Evolutionary conservation across 2,797 vertebrate species (phyloP), one percentile per base, ranked within the genome.

Genomic region (Lagorchestes hirsutus): DNA sequence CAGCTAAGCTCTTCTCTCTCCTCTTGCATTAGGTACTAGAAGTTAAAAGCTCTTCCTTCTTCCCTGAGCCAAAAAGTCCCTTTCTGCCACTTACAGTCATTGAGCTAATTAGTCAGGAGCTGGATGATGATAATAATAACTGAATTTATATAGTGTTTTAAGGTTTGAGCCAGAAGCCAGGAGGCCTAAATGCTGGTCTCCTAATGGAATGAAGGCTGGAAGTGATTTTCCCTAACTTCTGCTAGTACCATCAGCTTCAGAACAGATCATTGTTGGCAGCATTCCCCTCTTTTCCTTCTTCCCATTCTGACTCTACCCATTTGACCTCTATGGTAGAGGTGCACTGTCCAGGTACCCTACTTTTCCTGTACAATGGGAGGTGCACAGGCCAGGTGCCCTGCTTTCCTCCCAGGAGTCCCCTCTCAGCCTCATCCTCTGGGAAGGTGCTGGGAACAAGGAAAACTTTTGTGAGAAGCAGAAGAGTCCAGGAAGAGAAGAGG

Each of bases 361-460:
- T 87, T 87, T 87, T 87, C 8, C 74, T 87, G 40, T 27, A 50
- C 74, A 87, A 50, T 87, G 40, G 10, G 59, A 94, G 96, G 93
- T 95, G 93, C 91, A 93, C 31, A 91, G 92, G 62, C 57, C 93
- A 55, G 93, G 91, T 91, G 90, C 74, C 40, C 90, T 92, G 0
- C n/a, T 16, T 62, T 93, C 57, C 93, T 91, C 92, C 0, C 4
- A 91, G 94, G 96, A 91, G 11, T 28, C 54, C 52, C 93, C 92
- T 95, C 55, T 93, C 93, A 28, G 58, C 82, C 62, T 93, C 29
- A 50, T 91, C 31, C 46, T 74, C 55, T 62, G 55, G 92, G 90
- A 58, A 28, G 94, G 90, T 87, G 9, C 67, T 54, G 28, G 34
- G 10, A 40, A 90, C 55, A 27, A 27, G 52, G 54, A 55, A 18